Evolutionary conservation across 2,113 vertebrate species (phyloP).

Genomic region (Cromileptes altivelis): DNA sequence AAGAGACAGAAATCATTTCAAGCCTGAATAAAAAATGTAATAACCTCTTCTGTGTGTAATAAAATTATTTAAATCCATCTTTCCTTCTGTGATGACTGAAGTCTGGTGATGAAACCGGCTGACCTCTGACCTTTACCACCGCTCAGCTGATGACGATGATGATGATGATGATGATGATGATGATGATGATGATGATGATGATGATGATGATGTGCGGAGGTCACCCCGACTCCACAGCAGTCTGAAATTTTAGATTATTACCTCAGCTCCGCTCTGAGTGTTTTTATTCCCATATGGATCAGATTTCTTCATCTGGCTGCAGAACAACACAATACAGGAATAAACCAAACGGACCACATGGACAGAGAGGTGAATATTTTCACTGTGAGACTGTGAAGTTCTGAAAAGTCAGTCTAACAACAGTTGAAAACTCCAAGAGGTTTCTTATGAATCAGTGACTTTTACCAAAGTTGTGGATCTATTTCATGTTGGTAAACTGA

Average conservation of each 20-base stretch:
- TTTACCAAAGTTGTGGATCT: too few species aligned
- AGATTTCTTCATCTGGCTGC: conserved; percentile 24
- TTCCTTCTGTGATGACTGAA: not conserved
- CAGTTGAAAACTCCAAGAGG: not conserved
- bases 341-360: not conserved
- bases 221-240: conserved; percentile 27
- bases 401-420: not conserved
- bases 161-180: not conserved
- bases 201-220: conserved; percentile 22
- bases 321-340: not conserved
- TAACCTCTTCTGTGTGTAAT: not conserved
- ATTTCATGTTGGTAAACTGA: too few species aligned
- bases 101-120: conserved; percentile 12
- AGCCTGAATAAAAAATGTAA: not conserved
- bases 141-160: conserved; percentile 5
- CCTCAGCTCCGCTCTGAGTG: not conserved
- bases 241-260: conserved; percentile 39
- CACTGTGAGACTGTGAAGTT: not conserved
- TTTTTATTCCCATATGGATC: conserved; percentile 28
- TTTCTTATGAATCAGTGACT: too few species aligned
- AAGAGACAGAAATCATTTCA: not conserved
- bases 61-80: not conserved
- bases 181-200: not conserved
- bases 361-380: not conserved
- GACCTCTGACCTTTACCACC: conserved; percentile 27